Evolutionary conservation across 2,113 vertebrate genomes (phyloP).

Genomic region (Cryptomyrus ogoouensis): DNA sequence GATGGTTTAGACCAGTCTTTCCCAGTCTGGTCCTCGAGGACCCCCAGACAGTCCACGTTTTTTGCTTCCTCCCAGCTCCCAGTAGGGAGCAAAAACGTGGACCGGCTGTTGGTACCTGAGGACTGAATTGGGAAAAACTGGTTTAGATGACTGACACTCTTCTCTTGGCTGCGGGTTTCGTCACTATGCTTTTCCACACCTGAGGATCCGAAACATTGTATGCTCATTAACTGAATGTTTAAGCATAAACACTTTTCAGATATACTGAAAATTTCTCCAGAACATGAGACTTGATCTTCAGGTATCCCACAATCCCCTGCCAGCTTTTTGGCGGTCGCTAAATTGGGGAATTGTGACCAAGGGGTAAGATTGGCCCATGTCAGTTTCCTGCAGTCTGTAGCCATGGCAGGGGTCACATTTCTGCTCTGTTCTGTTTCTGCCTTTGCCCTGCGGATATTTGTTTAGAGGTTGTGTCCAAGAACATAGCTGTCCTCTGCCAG

Average conservation of each 20-base stretch:
- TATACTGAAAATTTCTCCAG: not conserved
- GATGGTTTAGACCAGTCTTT: not conserved
- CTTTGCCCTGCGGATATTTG: not conserved
- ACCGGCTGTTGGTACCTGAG: not conserved
- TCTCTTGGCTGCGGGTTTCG: not conserved
- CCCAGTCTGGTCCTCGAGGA: not conserved
- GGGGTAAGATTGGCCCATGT: not conserved
- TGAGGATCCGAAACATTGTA: not conserved
- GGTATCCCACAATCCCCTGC: constrained; percentile 6
- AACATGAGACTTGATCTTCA: not conserved
- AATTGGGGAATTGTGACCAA: not conserved
- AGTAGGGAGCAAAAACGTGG: not conserved
- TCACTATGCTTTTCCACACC: not conserved
- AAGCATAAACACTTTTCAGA: not conserved
- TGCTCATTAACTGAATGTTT: not conserved
- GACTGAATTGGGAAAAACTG: not conserved
- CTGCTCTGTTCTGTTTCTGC: not conserved
- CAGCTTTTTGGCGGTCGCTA: not conserved
- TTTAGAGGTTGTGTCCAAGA: not conserved
- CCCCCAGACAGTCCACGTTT: not conserved
- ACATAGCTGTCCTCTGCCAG: not conserved
- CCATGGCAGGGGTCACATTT: not conserved
- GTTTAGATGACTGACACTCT: not conserved
- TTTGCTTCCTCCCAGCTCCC: not conserved
- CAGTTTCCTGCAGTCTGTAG: not conserved